Base-by-base conservation (phyloP, 2,113 vertebrate species). In the Charadrius vociferus region DNA sequence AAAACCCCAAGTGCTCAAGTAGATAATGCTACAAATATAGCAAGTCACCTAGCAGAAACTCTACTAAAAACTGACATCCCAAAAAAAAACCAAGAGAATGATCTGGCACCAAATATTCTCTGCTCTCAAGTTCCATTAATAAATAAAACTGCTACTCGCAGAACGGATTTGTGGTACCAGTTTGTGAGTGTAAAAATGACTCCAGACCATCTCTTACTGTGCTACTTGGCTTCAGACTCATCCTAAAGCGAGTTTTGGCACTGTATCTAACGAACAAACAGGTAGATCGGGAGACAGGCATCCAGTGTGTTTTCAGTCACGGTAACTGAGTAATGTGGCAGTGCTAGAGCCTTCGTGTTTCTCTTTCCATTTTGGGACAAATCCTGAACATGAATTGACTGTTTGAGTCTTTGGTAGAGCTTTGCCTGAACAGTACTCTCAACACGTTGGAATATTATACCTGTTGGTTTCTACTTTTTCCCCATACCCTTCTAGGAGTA, bases 181-280 rank as follows among this genome's bases (percentile, higher is more conserved):
- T 39, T 12, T 32, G 5, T 39, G 19, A 74, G 61, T 12, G 32
- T 15, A 58, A 79, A 75, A 73, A 32, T 12, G 0, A 58, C 34
- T 53, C 29, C 21, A 27, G 58, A 61, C 14, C 1, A 6, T 50
- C 77, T 56, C 72, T 73, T 19, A 55, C 34, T 32, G 10, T 7
- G 11, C 63, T 37, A 1, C 39, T 34, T 49, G 29, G 81, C 41
- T 72, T 55, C 63, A 86, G 63, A n/a, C 30, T 72, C 43, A 75
- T 26, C 68, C 53, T 10, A 5, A 59, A 63, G 12, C 0, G 5
- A 70, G 17, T 32, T 83, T 10, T 72, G 58, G 41, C 52, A 39
- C 12, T 6, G 2, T 37, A 22, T 19, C 47, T 67, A 9, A 58
- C 0, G 1, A 75, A 63, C 18, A 43, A 43, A 47, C 12, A 21